These are phyloP conservation scores for Scophthalmus maximus DNA, from an alignment of 2,113 vertebrate genomes.

Conservation along the genomic window DNA sequence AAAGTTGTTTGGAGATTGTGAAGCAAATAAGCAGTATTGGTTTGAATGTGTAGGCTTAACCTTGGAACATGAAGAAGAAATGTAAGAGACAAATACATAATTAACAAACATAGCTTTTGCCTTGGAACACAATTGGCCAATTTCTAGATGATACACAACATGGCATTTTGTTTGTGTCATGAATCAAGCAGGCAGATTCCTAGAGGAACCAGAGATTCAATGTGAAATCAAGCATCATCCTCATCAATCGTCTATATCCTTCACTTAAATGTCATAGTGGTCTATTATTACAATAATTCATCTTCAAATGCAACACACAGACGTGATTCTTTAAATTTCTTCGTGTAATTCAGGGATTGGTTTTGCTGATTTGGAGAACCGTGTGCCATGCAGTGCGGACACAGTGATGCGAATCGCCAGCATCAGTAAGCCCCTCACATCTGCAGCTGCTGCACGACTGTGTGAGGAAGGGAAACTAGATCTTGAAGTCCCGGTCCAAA, in stretches of 20 bases:
- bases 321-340: constrained; percentile 6
- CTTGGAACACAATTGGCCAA: no score
- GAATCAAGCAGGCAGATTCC: not conserved
- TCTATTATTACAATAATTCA: not conserved
- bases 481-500: constrained; percentile 92
- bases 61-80: no score
- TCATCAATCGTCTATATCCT: not conserved
- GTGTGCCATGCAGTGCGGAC: constrained; percentile 87
- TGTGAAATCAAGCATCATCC: not conserved
- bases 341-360: constrained; percentile 85
- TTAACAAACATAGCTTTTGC: no score
- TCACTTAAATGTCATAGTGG: not conserved
- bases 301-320: not conserved
- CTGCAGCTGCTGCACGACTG: constrained; percentile 90
- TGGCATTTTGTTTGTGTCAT: not conserved
- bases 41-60: no score
- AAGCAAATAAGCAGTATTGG: not conserved
- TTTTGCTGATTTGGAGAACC: constrained; percentile 95
- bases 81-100: not conserved
- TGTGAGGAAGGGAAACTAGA: constrained; percentile 93
- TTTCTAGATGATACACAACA: not conserved
- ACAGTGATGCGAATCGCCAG: constrained; percentile 96
- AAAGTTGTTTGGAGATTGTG: not conserved
- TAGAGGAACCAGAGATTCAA: no score
- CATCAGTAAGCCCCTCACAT: constrained; percentile 96